Evolutionary conservation across 2,888 invertebrate species (phyloP), one percentile per base, ranked within the genome.

Genomic region (Dryobotodes eremita): DNA sequence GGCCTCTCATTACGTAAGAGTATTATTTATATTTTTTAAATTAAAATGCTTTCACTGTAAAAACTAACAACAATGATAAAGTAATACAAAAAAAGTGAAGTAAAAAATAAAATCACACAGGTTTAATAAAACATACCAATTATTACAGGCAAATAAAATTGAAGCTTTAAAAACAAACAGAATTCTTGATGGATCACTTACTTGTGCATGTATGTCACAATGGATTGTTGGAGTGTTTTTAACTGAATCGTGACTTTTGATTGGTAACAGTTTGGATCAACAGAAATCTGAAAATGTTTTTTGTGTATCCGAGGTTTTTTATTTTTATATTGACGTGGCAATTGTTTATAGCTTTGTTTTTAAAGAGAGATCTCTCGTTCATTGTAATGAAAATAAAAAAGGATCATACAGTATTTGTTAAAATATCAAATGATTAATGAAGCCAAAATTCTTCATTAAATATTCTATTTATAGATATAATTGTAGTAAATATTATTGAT

Each of bases 191-290:
- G 57, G 64, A 77, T 77, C 64, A 72, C 64, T 82, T 78, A 46
- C 57, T 68, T 61, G 64, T 36, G 64, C 55, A 64, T 65, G 70
- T 78, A 42, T n/a, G 23, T 68, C 57, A 78, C 68, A 75, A 61
- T 75, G 75, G 50, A 77, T 42, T 86, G 68, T 42, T 68, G 77
- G 64, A 65, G 57, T 76, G 17, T 69, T 81, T 77, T 66, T 62
- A 61, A 64, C 64, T 75, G 86, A 59, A 64, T 73, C 62, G 70
- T 65, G 77, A 50, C 73, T 84, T 80, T 79, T 87, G 87, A 87
- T 87, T 87, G 87, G 69, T 86, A 88, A 87, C 75, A 68, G 77
- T 31, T 79, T 87, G 78, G 8, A 82, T 80, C 82, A 86, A 87
- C 84, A 88, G 64, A 77, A 79, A 73, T 75, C 57, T 61, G 77